Evolutionary conservation across 2,797 vertebrate species (phyloP), one percentile per base, ranked within the genome.

Genomic region (Phalloptychus januarius): DNA sequence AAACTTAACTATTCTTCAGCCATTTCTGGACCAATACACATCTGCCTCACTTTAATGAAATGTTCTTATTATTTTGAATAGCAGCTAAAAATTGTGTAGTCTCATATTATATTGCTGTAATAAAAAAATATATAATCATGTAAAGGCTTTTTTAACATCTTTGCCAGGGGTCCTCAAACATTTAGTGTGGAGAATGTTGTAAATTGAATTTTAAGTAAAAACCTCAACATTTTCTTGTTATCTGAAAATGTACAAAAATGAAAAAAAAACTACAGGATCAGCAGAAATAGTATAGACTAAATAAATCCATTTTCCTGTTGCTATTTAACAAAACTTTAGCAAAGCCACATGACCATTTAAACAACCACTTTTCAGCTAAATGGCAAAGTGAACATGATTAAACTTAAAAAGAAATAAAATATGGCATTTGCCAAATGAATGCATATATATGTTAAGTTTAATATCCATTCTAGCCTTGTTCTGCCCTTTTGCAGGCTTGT

Each of bases 401-500:
- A 73, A 72, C 77, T 74, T 71, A 20, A 58, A 75, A 52, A 28
- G 31, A 74, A 75, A 78, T 78, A 86, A 88, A 86, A 78, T 81
- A 63, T 79, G 77, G 71, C 83, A 77, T 83, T 83, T 83, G 75
- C 33, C 86, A 89, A 90, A 86, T 86, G 0, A 88, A 87, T 79
- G 77, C 46, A 63, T 85, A 48, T 85, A 58, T 85, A 83, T 81
- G 67, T 91, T 87, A 79, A 83, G 78, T 88, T 88, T 87, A 79
- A 85, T 86, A 87, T 85, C 69, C 77, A 84, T 84, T 75, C 75
- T 2, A 2, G 18, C n/a, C 77, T 83, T 15, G 23, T 79, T 81
- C 73, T 90, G 90, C 84, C 86, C 85, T 89, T 91, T 90, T 83
- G 72, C 61, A 40, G 83, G 71, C 20, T 31, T 86, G 82, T 76